Base-by-base conservation (phyloP, 2,797 vertebrate genomes). In the Telmatherina bonti region DNA sequence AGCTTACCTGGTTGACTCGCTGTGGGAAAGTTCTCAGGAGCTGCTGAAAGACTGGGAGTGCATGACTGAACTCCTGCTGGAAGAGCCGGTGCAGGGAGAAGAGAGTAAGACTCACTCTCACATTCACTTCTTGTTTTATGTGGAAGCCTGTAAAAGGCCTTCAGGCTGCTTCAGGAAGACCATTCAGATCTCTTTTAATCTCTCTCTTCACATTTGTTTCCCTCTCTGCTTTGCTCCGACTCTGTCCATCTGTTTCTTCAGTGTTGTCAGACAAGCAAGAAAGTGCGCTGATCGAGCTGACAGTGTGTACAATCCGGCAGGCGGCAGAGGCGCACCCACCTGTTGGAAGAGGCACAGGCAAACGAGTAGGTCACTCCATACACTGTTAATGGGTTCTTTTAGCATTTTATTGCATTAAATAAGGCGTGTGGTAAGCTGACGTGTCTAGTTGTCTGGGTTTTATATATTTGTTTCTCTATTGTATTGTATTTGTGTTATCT, bases 21-120 rank as follows among this genome's bases (percentile, higher is more conserved):
- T 99, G 86, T 99, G 98, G 98, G 98, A 99, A 89, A 99, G 98
- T 85, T 99, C 98, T 72, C 98, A 99, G 93, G 98, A 99, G 89
- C 93, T 99, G 74, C 92, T 99, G 74, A 99, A 99, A 87, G 98
- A 99, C 93, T 99, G 98, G 98, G 98, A 99, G 91, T 99, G 98
- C 90, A 99, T 99, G 98, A 95, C 97, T 4, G 97, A 99, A 83
- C 93, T 99, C 64, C 94, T 99, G 47, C 90, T 99, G 90, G 98
- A 99, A 93, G 98, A 99, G 83, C 96, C 98, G 29, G 95, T 98
- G 65, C 97, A 97, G 93, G 98, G 98, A 87, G 98, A 99, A 79
- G 98, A 99, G 93, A 94, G 97, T 99, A 95, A 81, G 85, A 35
- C 52, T 24, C 26, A 18, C 53, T 30, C 27, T 52, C 29, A 33